phyloP scores from a whole-genome alignment of 2,888 invertebrate genomes.

The Sminthurinus aureus region DNA sequence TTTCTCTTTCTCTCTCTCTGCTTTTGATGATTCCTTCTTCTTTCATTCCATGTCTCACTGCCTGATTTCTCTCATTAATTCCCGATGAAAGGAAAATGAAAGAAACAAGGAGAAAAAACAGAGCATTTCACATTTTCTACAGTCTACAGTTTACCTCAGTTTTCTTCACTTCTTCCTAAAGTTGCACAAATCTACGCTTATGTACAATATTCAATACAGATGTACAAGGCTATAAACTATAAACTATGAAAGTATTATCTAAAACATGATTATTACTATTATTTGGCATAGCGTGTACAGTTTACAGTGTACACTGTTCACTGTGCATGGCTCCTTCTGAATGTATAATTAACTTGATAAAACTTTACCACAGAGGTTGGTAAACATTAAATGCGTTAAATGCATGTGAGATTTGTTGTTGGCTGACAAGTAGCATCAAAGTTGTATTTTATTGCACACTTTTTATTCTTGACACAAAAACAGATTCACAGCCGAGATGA shows the following conservation, averaged over 20 bases:
- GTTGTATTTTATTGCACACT: conserved; percentile 36
- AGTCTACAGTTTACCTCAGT: not conserved
- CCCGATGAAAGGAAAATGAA: conserved; percentile 10
- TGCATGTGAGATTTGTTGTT: conserved; percentile 34
- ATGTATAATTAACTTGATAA: conserved; percentile 8
- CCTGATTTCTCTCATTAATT: conserved; percentile 24
- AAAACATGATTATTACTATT: too few species aligned
- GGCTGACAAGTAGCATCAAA: conserved; percentile 40
- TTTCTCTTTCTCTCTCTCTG: not conserved
- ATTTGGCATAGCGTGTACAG: not conserved
- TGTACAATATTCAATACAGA: not conserved
- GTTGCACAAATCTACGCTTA: not conserved
- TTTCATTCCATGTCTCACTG: not conserved
- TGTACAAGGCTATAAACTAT: too few species aligned
- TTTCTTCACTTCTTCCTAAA: not conserved
- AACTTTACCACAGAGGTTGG: conserved; percentile 8
- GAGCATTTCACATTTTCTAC: not conserved
- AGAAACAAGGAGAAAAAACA: not conserved
- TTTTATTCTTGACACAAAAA: conserved; percentile 28
- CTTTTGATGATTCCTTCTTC: not conserved
- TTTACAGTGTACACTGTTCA: not conserved
- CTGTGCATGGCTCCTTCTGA: not conserved
- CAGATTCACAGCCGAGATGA: not conserved
- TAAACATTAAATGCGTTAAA: conserved; percentile 27
- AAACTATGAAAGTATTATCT: too few species aligned